Percentiles rank a stretch among this genome's conserved stretches.
phyloP scores from a whole-genome alignment of 2,113 vertebrate species.

The Todiramphus chloris region DNA sequence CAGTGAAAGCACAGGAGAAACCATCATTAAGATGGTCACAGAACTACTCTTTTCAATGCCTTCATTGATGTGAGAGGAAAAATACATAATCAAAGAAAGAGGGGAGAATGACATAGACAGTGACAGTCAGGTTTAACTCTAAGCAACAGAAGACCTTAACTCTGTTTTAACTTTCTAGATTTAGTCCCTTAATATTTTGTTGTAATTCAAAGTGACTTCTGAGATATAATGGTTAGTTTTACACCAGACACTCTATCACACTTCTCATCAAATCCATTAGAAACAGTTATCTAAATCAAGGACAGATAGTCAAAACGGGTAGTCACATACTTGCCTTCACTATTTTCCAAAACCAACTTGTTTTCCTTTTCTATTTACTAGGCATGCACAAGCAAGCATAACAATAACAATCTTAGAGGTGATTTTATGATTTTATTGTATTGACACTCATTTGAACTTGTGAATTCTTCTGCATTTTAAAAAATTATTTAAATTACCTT shows the following conservation, averaged over 20 bases:
- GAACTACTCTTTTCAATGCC: neutral
- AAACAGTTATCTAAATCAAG: neutral
- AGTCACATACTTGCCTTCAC: neutral
- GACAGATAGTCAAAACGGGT: neutral
- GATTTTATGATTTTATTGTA: neutral
- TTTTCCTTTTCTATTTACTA: neutral
- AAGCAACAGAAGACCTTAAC: neutral
- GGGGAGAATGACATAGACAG: fast-evolving
- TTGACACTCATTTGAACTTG: neutral
- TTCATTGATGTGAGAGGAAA: neutral
- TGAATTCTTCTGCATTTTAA: neutral
- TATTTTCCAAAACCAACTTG: neutral
- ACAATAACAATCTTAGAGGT: neutral
- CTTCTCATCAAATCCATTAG: neutral
- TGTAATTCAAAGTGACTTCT: neutral
- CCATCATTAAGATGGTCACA: neutral
- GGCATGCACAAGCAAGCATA: neutral
- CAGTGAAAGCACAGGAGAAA: neutral
- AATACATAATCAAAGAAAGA: neutral
- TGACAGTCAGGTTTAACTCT: neutral
- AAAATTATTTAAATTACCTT: neutral
- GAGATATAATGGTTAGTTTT: neutral
- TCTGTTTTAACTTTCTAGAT: neutral
- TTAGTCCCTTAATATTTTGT: neutral
- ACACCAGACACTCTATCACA: neutral